A percentile compares a stretch with the other conserved stretches of the same genome.
Conservation (phyloP, 1,140 invertebrate genomes). For the Brevipalpus yothersi region DNA sequence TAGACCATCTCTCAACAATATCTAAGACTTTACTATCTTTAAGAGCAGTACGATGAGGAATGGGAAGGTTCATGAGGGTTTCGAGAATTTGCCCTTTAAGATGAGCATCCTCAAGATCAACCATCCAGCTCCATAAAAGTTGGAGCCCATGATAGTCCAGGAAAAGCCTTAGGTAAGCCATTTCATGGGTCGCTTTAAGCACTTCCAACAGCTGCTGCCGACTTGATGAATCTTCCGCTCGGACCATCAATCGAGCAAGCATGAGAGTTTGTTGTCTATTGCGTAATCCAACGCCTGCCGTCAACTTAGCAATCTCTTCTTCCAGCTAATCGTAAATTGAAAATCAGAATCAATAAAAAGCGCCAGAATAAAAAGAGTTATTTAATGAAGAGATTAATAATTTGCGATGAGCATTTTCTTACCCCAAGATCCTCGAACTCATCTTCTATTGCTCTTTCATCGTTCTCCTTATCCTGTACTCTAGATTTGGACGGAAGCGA, state of each 20-base stretch:
- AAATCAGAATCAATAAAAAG: too few relatives aligned
- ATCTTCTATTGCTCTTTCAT: conserved; percentile 25
- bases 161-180: conserved; percentile 39
- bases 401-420: neutral
- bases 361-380: too few relatives aligned
- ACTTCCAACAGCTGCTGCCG: conserved; percentile 32
- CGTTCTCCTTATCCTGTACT: conserved; percentile 31
- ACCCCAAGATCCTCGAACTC: conserved; percentile 15
- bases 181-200: conserved; percentile 33
- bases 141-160: conserved; percentile 79
- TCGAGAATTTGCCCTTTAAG: conserved; percentile 13
- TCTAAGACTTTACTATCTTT: conserved; percentile 58
- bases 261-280: conserved; percentile 66
- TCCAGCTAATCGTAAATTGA: conserved; percentile 8
- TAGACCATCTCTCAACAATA: conserved; percentile 52
- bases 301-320: conserved; percentile 35
- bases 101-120: conserved; percentile 26
- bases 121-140: conserved; percentile 74
- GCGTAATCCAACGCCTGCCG: conserved; percentile 40
- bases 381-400: too few relatives aligned
- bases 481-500: conserved; percentile 2
- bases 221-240: conserved; percentile 50
- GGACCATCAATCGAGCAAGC: conserved; percentile 66
- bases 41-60: conserved; percentile 72
- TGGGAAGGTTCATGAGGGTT: conserved; percentile 41